phyloP scores from a whole-genome alignment of 2,888 invertebrate genomes.

The Nasonia oneida region DNA sequence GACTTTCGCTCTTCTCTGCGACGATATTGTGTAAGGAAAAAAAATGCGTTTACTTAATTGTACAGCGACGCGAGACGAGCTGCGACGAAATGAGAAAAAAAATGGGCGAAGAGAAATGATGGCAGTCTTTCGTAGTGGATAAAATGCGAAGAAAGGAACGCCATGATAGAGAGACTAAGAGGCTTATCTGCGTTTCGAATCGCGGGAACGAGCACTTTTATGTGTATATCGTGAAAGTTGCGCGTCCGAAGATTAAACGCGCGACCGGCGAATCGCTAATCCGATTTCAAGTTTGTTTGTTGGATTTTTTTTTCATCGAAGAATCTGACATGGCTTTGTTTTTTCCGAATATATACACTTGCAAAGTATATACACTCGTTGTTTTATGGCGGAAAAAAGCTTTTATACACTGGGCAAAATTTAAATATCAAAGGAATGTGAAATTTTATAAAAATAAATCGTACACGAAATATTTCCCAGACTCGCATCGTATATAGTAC shows the following conservation, averaged over 20 bases:
- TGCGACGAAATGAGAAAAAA: not conserved
- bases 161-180: not conserved
- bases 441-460: too few species aligned
- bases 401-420: too few species aligned
- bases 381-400: not conserved
- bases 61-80: not conserved
- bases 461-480: too few species aligned
- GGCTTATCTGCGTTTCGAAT: constrained; percentile 1
- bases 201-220: not conserved
- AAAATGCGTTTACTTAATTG: constrained; percentile 18
- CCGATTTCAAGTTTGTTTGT: not conserved
- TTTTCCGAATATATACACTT: not conserved
- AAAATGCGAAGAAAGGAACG: not conserved
- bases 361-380: not conserved
- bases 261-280: not conserved
- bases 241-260: not conserved
- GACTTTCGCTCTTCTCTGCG: not conserved
- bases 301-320: too few species aligned
- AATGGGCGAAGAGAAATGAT: not conserved
- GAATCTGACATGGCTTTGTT: not conserved
- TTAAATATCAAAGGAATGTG: too few species aligned
- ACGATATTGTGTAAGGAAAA: not conserved
- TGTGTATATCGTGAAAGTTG: not conserved
- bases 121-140: not conserved
- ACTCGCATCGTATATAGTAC: too few species aligned